phyloP scores from a whole-genome alignment of 2,888 invertebrate genomes.

The Odontocolon sp. region DNA sequence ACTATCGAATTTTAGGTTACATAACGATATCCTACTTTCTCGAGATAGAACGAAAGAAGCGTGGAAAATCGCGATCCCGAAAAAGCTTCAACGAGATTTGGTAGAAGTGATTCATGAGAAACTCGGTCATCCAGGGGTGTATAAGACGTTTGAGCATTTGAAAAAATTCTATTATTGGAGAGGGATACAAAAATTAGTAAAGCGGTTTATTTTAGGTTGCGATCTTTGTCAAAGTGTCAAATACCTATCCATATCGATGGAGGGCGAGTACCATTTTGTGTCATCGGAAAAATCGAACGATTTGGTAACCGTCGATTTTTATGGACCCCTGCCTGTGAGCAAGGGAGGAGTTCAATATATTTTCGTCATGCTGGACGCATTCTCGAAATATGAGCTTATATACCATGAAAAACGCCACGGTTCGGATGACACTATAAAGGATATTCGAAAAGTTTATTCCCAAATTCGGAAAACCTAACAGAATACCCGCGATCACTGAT shows the following conservation, averaged over 20 bases:
- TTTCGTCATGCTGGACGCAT: too few species aligned
- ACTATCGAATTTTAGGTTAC: background rate
- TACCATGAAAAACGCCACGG: constrained; percentile 37
- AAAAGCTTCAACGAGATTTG: background rate
- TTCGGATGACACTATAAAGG: constrained; percentile 20
- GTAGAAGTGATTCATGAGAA: background rate
- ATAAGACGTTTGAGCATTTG: background rate
- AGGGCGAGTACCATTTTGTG: constrained; percentile 19
- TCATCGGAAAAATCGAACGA: constrained; percentile 24
- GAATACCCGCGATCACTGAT: constrained; percentile 38
- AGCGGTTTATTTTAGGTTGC: background rate
- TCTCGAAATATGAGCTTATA: too few species aligned
- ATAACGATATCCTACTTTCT: background rate
- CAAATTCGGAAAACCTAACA: constrained; percentile 20
- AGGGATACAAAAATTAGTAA: background rate
- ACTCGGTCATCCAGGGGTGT: background rate
- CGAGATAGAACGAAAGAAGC: background rate
- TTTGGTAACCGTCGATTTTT: constrained; percentile 49
- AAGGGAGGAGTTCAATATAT: constrained; percentile 50
- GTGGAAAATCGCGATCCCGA: background rate
- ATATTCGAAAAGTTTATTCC: constrained; percentile 19
- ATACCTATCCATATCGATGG: too few species aligned
- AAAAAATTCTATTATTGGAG: background rate
- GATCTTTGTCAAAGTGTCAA: too few species aligned
- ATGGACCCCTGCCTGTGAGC: constrained; percentile 47